Base-by-base conservation (phyloP, 2,797 vertebrate species). In the Onychomys leucogaster region DNA sequence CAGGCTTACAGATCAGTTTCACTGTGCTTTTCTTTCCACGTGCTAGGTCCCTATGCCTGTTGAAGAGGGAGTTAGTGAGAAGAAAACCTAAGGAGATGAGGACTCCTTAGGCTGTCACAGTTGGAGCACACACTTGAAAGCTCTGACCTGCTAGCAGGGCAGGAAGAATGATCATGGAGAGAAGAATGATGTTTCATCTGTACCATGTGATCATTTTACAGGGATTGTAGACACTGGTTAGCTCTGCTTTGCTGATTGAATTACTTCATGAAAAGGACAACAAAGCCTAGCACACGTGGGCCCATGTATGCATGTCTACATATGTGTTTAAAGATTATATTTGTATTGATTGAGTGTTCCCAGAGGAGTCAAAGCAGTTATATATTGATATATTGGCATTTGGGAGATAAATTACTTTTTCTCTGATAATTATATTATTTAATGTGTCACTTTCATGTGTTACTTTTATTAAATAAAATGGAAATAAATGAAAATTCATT, bases 401-500 rank as follows among this genome's bases (percentile, higher is more conserved):
- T 78, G 69, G 34, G 46, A 69, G 52, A 90, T 27, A 82, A 69
- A 61, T 65, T 76, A 57, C 82, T 78, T 63, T 32, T 88, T 69
- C 61, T 63, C 92, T 92, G 34, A 43, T 94, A 37, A 9, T 32
- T 75, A 23, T 83, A 41, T 46, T 69, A 2, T 78, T 97, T 93
- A 77, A 84, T 63, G 87, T 94, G 46, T 93, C 69, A 27, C 7
- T 49, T 34, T 85, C 11, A n/a, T 76, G 27, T 86, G 13, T 82
- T 88, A 55, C 17, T 92, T 90, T 94, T 78, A 19, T 77, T 94
- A 87, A 84, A 88, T 94, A 87, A 67, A 94, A 88, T 21, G 63
- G 29, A 87, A 92, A 73, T 52, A 93, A 81, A 46, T 67, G 29
- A 94, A 90, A 89, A 71, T 86, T 3, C 46, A 83, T 63, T 55